Conservation (phyloP, 2,888 invertebrate species). For the Sinopyrophorus schimmeli region DNA sequence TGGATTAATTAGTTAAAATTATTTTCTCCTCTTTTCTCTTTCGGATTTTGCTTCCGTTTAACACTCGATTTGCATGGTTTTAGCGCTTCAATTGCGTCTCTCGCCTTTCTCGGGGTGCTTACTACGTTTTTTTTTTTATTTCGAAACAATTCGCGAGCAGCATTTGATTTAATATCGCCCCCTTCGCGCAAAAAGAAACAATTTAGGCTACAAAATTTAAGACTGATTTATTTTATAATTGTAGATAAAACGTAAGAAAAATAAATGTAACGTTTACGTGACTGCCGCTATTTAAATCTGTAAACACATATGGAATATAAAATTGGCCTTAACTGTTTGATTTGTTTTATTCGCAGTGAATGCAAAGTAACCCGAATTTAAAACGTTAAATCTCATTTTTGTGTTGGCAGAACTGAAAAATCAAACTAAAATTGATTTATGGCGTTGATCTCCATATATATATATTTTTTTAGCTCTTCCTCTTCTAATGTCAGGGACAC, state of each 20-base stretch:
- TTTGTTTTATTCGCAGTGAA: constrained; percentile 30
- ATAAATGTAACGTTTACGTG: constrained; percentile 28
- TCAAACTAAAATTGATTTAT: constrained; percentile 12
- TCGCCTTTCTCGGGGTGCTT: no score
- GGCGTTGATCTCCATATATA: no score
- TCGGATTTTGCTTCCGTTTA: no score
- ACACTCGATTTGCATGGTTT: no score
- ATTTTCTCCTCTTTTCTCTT: constrained; percentile 24
- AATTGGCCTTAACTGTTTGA: constrained; percentile 25
- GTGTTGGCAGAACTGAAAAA: constrained; percentile 10
- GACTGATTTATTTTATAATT: constrained; percentile 21
- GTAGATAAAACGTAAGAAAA: constrained; percentile 14
- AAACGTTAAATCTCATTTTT: neutral
- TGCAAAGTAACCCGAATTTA: constrained; percentile 19
- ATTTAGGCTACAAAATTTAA: no score
- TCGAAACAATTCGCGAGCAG: no score
- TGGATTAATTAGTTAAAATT: constrained; percentile 29
- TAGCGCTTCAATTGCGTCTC: no score
- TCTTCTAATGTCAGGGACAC: no score
- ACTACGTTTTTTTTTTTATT: no score
- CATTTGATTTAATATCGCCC: no score
- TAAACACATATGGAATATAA: constrained; percentile 32
- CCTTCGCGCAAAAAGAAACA: no score
- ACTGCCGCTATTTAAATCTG: constrained; percentile 28
- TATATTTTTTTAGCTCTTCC: no score